A percentile compares a stretch with the other conserved stretches of the same genome.
These are phyloP conservation scores for Heterocephalus glaber DNA, from an alignment of 2,113 vertebrate genomes.

Conservation along the genomic window DNA sequence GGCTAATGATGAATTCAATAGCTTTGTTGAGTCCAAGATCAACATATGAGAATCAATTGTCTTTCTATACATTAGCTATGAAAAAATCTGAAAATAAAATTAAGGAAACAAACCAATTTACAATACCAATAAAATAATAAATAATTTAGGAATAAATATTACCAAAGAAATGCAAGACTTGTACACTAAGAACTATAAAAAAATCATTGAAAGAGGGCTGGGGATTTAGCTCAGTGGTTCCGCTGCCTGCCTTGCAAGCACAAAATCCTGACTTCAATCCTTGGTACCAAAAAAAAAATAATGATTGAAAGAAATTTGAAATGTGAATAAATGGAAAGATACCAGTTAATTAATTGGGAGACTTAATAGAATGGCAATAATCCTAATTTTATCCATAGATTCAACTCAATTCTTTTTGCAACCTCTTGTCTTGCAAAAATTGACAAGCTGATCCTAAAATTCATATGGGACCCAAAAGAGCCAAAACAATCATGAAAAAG, in stretches of 20 bases:
- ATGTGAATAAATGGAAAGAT: not conserved
- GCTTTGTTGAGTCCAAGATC: not conserved
- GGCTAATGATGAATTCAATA: not conserved
- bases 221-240: no score
- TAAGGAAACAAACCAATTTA: conserved; percentile 21
- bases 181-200: not conserved
- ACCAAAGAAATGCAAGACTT: not conserved
- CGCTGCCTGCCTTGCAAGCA: no score
- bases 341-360: not conserved
- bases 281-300: no score
- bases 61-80: not conserved
- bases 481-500: not conserved
- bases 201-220: no score
- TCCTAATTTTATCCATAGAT: not conserved
- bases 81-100: not conserved
- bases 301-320: not conserved
- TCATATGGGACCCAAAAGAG: not conserved
- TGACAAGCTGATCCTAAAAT: not conserved
- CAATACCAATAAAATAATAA: not conserved
- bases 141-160: not conserved
- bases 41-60: not conserved
- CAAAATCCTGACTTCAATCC: no score
- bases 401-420: not conserved
- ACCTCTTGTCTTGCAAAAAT: not conserved
- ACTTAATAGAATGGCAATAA: not conserved